Evolutionary conservation across 1,140 invertebrate species (phyloP).

Genomic region (Diabrotica undecimpunctata): DNA sequence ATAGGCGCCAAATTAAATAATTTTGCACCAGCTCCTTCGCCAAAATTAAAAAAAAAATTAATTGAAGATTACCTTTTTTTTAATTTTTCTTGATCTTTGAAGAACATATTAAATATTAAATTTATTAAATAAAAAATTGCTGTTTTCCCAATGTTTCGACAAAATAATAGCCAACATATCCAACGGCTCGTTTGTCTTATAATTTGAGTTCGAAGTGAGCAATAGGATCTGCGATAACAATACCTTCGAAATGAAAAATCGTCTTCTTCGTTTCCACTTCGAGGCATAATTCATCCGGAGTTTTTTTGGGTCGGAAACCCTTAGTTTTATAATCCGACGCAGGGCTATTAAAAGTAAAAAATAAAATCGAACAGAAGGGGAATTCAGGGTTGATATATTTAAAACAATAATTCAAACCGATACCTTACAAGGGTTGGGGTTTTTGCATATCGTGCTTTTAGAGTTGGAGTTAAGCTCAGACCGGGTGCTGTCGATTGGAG

Average conservation of each 20-base stretch:
- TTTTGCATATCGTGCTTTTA: conserved; percentile 1
- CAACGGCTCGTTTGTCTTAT: no score
- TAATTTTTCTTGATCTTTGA: no score
- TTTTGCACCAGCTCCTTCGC: no score
- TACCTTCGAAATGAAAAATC: conserved; percentile 4
- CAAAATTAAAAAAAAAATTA: no score
- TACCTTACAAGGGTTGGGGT: conserved; percentile 19
- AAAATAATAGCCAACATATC: no score
- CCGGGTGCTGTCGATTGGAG: background rate
- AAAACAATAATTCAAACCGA: conserved; percentile 22
- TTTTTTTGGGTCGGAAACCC: conserved; percentile 14
- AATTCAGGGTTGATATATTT: conserved; percentile 18
- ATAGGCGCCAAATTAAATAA: no score
- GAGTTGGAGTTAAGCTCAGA: background rate
- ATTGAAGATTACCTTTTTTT: no score
- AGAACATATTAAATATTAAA: no score
- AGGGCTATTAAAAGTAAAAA: conserved; percentile 21
- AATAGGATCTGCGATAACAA: background rate
- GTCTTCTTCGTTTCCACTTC: conserved; percentile 5
- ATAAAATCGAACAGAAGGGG: conserved; percentile 21
- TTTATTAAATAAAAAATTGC: no score
- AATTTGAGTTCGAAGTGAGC: no score
- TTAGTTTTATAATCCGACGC: conserved; percentile 20
- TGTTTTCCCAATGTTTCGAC: no score
- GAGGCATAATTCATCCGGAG: conserved; percentile 15